Conservation (phyloP, 2,888 invertebrate species). For the Timema podura region DNA sequence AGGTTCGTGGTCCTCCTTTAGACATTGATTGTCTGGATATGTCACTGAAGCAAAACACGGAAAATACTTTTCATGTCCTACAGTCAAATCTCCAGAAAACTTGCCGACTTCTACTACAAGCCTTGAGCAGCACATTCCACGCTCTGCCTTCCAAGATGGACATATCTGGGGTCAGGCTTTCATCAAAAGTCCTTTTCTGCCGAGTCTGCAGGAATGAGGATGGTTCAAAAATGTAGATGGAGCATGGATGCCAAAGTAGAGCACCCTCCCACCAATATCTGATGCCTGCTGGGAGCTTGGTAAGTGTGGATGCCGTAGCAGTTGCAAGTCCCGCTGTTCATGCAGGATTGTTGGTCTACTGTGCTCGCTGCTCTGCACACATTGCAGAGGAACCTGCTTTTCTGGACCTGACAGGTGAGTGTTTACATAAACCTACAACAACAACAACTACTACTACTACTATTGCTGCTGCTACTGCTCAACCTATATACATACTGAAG, state of each 20-base stretch:
- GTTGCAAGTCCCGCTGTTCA: conserved; percentile 3
- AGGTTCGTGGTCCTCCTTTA: conserved; percentile 1
- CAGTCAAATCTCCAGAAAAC: background rate
- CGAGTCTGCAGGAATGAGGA: background rate
- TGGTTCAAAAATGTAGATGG: background rate
- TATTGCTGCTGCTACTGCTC: too few species aligned
- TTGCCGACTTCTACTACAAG: background rate
- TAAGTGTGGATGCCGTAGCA: background rate
- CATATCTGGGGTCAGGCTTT: background rate
- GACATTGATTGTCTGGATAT: background rate
- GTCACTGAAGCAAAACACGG: conserved; percentile 1
- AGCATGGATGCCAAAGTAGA: background rate
- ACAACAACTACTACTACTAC: too few species aligned
- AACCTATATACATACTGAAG: too few species aligned
- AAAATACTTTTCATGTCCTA: background rate
- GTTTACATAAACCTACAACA: background rate
- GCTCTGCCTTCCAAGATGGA: background rate
- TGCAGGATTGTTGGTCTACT: conserved; percentile 9
- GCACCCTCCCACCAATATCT: background rate
- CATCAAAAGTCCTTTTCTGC: background rate
- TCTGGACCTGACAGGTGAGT: background rate
- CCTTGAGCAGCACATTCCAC: conserved; percentile 6
- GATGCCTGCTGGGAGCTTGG: background rate
- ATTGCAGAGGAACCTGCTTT: conserved; percentile 3
- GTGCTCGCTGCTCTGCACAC: background rate